Evolutionary conservation across 2,888 invertebrate species (phyloP), one percentile per base, ranked within the genome.

Genomic region (Torymus aiolomorphi): DNA sequence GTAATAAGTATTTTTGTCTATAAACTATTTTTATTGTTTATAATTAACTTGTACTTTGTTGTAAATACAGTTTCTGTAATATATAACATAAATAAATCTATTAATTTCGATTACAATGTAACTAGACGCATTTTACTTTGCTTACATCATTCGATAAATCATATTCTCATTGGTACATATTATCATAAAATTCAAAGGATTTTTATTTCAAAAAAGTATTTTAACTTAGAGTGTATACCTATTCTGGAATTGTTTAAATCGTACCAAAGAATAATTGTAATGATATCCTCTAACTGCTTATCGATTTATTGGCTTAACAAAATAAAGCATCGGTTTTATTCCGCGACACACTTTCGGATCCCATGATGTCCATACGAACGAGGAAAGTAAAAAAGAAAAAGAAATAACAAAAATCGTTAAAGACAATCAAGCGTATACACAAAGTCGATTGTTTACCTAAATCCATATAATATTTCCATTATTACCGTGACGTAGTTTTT

Each of bases 361-460:
- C 42, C 42, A 42, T 42, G 42, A 42, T 31, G 5, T 3, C 63
- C 63, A 49, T 63, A 63, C n/a, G 13, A 63, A 63, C n/a, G 31
- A 63, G 63, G 63, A 67, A 54, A 54, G n/a, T n/a, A 67, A 52
- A 54, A 51, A 67, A 20, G 12, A 18, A 51, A 1, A 14, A 63
- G 13, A 20, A 42, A n/a, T n/a, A 65, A 49, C 18, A 51, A 70
- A 49, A 51, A 71, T 51, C 13, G 2, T n/a, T 20, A 71, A 71
- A 61, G 71, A 49, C n/a, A 71, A 71, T 31, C n/a, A 71, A 71
- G 31, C 49, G 18, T 49, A 59, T 16, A 71, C 16, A 71, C 59
- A 51, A 71, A 51, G 61, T 61, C 42, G 54, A 73, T 73, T 63
- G 42, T 73, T 63, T 65, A 71, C 73, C 57, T 66, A 59, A 66